A percentile compares a stretch with the other conserved stretches of the same genome.
Conservation (phyloP, 2,113 vertebrate genomes). For the Lontra canadensis region DNA sequence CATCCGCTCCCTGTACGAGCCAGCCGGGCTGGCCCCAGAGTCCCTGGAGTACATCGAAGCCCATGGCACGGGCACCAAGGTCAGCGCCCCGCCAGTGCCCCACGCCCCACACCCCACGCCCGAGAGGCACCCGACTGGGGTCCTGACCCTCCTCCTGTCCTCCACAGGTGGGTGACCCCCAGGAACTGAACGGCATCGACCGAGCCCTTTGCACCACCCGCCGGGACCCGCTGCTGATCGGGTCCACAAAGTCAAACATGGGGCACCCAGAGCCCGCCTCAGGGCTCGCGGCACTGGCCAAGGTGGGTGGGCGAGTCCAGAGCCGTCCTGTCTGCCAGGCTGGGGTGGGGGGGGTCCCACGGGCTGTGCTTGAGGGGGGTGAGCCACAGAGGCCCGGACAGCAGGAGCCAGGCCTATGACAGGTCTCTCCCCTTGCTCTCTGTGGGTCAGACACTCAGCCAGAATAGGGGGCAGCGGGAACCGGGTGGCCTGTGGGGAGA, state of each 20-base stretch:
- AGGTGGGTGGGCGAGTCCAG: slow-evolving; percentile 83
- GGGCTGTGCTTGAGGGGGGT: neutral
- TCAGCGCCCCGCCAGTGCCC: slow-evolving; percentile 82
- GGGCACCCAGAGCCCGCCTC: slow-evolving; percentile 97
- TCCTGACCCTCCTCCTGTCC: neutral
- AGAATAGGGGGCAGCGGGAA: neutral
- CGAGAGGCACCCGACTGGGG: accelerated
- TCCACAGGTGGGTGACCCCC: slow-evolving; percentile 94
- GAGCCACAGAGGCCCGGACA: accelerated
- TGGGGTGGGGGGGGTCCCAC: neutral
- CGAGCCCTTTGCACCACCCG: slow-evolving; percentile 86
- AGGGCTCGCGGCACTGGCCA: slow-evolving; percentile 92
- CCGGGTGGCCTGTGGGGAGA: neutral
- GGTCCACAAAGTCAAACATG: slow-evolving; percentile 99
- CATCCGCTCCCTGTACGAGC: slow-evolving; percentile 87
- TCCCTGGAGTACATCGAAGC: slow-evolving; percentile 96
- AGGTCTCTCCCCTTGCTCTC: accelerated
- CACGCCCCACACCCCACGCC: neutral
- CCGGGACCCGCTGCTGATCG: slow-evolving; percentile 90
- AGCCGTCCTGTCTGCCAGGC: neutral
- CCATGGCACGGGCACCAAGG: slow-evolving; percentile 98
- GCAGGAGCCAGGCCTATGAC: accelerated
- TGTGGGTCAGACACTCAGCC: too few species aligned
- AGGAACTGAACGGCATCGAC: slow-evolving; percentile 92
- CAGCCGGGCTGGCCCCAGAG: slow-evolving; percentile 83